Conservation (phyloP, 2,113 vertebrate species). For the Platichthys flesus region DNA sequence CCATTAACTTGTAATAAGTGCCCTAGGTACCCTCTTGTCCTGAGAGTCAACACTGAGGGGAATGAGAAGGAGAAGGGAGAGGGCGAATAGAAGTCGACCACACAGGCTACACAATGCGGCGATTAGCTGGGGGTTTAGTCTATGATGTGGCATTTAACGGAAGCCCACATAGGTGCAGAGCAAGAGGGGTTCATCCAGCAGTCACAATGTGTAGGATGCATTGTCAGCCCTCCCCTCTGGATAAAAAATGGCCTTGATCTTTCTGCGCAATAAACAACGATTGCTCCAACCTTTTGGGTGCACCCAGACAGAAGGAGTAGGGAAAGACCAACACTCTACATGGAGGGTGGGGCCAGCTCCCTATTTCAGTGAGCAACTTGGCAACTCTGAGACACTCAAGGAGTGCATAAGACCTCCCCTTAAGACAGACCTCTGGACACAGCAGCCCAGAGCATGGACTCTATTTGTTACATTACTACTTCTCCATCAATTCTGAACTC, state of each 20-base stretch:
- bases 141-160: slow-evolving; percentile 51
- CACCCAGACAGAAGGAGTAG: neutral
- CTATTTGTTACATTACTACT: no score
- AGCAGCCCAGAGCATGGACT: no score
- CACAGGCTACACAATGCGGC: slow-evolving; percentile 36
- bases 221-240: neutral
- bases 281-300: neutral
- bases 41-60: slow-evolving; percentile 43
- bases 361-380: no score
- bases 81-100: slow-evolving; percentile 67
- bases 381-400: no score
- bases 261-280: neutral
- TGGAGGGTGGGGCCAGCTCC: no score
- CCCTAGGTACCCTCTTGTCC: slow-evolving; percentile 51
- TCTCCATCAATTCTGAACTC: no score
- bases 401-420: no score
- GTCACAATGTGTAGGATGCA: slow-evolving; percentile 38
- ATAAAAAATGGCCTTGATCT: neutral
- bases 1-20: slow-evolving; percentile 70
- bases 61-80: slow-evolving; percentile 52
- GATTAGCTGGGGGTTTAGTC: slow-evolving; percentile 42
- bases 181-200: slow-evolving; percentile 47
- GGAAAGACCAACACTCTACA: no score
- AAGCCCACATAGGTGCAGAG: slow-evolving; percentile 17
- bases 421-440: no score